These are phyloP conservation scores for Halichondria panicea DNA, from an alignment of 37 sponge, comb jelly and placozoan species.

Conservation along the genomic window DNA sequence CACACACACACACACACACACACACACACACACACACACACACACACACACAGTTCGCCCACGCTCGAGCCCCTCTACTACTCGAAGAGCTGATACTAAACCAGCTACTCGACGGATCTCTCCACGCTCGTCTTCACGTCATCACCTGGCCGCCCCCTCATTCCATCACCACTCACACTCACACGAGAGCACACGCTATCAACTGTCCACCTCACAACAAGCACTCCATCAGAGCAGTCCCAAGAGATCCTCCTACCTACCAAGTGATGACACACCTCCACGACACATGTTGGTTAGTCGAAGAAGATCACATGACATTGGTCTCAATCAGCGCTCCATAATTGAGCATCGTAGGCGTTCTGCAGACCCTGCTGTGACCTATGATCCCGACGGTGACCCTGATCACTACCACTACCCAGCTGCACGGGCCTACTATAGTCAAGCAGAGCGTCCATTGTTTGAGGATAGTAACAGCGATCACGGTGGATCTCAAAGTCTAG, in stretches of 20 bases:
- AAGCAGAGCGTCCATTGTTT: background rate
- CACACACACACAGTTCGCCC: background rate
- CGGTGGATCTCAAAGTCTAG: background rate
- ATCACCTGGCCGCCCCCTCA: background rate
- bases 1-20: background rate
- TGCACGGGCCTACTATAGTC: background rate
- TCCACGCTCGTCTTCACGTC: background rate
- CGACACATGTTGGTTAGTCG: background rate
- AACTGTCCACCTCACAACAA: conserved; percentile 11
- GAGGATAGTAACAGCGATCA: conserved; percentile 9
- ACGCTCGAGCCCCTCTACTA: background rate
- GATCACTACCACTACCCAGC: background rate
- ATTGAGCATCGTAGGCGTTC: conserved; percentile 13
- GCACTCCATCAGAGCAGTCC: conserved; percentile 2
- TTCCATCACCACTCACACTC: conserved; percentile 15
- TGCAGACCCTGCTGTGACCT: conserved; percentile 2
- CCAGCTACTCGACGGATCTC: background rate
- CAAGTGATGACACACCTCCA: background rate
- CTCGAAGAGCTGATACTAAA: background rate
- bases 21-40: background rate
- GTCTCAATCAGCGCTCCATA: background rate
- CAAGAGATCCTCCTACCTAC: conserved; percentile 25
- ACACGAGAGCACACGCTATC: background rate
- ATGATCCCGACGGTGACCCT: background rate
- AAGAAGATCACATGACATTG: background rate